phyloP scores from a whole-genome alignment of 2,113 vertebrate genomes.

The Clupea harengus region DNA sequence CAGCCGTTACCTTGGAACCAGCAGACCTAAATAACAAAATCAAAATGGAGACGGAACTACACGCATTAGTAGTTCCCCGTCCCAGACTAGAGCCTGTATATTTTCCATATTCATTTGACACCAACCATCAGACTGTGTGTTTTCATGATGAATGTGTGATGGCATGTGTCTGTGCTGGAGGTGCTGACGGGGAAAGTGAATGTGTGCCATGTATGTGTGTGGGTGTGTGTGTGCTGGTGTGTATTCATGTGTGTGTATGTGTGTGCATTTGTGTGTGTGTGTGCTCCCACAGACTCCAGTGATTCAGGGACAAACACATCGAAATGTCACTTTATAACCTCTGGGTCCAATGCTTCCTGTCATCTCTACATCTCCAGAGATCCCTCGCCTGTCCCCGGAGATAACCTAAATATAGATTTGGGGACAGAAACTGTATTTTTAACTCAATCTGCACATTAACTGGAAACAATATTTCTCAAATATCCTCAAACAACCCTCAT shows the following conservation, averaged over 20 bases:
- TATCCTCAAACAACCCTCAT: background rate
- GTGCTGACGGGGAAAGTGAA: constrained; percentile 12
- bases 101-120: constrained; percentile 50
- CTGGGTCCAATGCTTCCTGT: constrained; percentile 71
- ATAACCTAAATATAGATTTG: constrained; percentile 72
- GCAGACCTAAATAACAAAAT: background rate
- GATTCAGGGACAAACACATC: constrained; percentile 65
- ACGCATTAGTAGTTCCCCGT: background rate
- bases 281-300: constrained; percentile 37
- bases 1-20: background rate
- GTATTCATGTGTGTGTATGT: background rate
- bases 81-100: constrained; percentile 36
- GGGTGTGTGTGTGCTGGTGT: constrained; percentile 26
- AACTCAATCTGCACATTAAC: constrained; percentile 17
- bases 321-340: constrained; percentile 72
- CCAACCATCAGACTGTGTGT: constrained; percentile 52
- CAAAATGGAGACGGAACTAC: background rate
- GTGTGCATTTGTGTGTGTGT: constrained; percentile 36
- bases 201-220: constrained; percentile 48
- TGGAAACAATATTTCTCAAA: background rate
- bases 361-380: constrained; percentile 71
- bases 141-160: constrained; percentile 52
- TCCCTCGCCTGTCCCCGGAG: constrained; percentile 64
- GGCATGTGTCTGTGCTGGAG: constrained; percentile 36
- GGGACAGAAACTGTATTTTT: constrained; percentile 63